Evolutionary conservation across 2,113 vertebrate species (phyloP), one percentile per base, ranked within the genome.

Genomic region (Corapipo altera): DNA sequence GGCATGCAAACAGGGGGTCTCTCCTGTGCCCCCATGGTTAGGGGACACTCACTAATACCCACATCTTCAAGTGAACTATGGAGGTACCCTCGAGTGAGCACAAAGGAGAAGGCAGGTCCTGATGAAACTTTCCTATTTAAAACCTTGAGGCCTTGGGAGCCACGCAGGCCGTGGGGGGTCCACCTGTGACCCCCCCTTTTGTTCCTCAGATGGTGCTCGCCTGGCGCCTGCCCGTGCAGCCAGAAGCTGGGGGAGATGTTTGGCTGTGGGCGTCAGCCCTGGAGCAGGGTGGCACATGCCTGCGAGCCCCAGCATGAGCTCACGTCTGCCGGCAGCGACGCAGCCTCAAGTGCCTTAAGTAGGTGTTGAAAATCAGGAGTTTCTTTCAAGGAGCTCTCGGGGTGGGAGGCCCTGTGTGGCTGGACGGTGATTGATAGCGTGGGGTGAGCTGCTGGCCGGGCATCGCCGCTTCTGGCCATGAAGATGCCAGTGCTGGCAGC

Each of bases 281-380:
- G 85, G 96, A 93, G 89, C 61, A 2, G 69, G 75, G 79, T 51
- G 8, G 87, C 62, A 65, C 82, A 77, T 85, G 92, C 91, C 88
- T 51, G 6, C 1, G 17, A 94, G 93, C 80, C 7, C 49, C 94
- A 69, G 95, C 94, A 97, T 97, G 97, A 98, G 97, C 96, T 98
- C 93, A 97, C 6, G 97, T 97, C 97, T 97, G 97, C 88, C 33
- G 54, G 80, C 87, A 93, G 89, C 66, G 20, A 64, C 35, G 3
- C 62, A 39, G 94, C 91, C 95, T 95, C 52, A 85, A 92, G 95
- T 96, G 97, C 91, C 94, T 96, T 93, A 97, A 97, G 97, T 96
- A 96, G 97, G 96, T 97, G 97, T 96, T 97, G 97, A 98, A 97
- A 98, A 96, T 89, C 9, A n/a, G 83, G 93, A 93, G 87, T 91